Evolutionary conservation across 2,113 vertebrate species (phyloP).

Genomic region (Engystomops pustulosus): DNA sequence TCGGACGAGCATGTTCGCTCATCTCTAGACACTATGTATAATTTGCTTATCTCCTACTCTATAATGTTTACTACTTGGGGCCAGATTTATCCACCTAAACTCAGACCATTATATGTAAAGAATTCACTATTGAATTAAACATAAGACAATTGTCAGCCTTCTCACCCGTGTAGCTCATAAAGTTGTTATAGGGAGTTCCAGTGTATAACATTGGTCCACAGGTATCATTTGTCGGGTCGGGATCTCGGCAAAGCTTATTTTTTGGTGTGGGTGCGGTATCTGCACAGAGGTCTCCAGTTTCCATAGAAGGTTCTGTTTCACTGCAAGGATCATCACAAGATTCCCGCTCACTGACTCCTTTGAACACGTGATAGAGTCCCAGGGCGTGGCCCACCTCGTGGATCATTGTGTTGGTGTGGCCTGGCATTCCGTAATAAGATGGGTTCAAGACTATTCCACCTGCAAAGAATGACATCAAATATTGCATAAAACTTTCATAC

Average conservation of each 20-base stretch:
- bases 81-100: no score
- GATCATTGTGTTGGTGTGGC: constrained; percentile 95
- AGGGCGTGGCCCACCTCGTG: constrained; percentile 95
- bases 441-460: constrained; percentile 95
- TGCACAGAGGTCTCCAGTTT: constrained; percentile 93
- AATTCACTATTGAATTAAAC: no score
- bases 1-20: no score
- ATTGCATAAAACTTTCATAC: background rate
- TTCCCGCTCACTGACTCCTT: constrained; percentile 93
- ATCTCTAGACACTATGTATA: no score
- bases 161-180: constrained; percentile 97
- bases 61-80: no score
- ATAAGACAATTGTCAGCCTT: no score
- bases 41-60: no score
- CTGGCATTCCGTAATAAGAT: constrained; percentile 85
- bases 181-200: constrained; percentile 91
- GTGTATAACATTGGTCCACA: constrained; percentile 84
- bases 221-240: constrained; percentile 85
- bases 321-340: constrained; percentile 95
- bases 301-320: constrained; percentile 90
- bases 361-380: constrained; percentile 96
- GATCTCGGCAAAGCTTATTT: constrained; percentile 89
- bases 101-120: no score
- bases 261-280: constrained; percentile 93
- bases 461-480: constrained; percentile 63